Evolutionary conservation across 2,888 invertebrate genomes (phyloP).

Genomic region (Oxycera nigricornis): DNA sequence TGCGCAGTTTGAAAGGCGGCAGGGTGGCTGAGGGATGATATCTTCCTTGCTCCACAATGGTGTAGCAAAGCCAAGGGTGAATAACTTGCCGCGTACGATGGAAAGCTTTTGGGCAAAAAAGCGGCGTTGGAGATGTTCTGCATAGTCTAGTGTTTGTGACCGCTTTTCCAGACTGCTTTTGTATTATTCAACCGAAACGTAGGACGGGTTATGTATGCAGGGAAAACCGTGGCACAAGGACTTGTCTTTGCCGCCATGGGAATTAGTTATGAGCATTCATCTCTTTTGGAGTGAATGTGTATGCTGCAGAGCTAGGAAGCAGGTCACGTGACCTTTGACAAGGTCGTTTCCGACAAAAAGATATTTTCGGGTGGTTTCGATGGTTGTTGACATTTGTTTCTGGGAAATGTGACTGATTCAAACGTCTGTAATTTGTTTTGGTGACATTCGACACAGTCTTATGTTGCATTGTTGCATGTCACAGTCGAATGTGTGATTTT

Average conservation of each 20-base stretch:
- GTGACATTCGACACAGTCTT: no score
- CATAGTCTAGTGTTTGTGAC: neutral
- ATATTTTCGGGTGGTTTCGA: neutral
- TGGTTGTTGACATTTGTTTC: neutral
- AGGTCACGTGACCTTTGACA: conserved; percentile 31
- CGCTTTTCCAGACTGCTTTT: neutral
- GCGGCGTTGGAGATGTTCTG: neutral
- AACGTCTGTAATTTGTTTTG: neutral
- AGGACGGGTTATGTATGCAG: neutral
- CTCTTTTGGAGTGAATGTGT: neutral
- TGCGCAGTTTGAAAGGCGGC: no score
- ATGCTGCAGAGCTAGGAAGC: neutral
- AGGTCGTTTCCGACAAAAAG: conserved; percentile 15
- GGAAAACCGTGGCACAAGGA: neutral
- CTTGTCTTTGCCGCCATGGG: neutral
- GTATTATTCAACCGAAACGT: neutral
- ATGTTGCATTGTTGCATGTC: no score
- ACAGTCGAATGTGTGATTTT: no score
- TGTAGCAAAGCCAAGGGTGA: neutral
- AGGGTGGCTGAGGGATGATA: no score
- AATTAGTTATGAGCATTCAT: neutral
- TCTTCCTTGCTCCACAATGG: no score
- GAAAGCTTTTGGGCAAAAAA: neutral
- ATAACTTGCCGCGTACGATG: no score
- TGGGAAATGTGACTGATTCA: neutral